Evolutionary conservation across 1,140 invertebrate genomes (phyloP).

Genomic region (Ephestia elutella): DNA sequence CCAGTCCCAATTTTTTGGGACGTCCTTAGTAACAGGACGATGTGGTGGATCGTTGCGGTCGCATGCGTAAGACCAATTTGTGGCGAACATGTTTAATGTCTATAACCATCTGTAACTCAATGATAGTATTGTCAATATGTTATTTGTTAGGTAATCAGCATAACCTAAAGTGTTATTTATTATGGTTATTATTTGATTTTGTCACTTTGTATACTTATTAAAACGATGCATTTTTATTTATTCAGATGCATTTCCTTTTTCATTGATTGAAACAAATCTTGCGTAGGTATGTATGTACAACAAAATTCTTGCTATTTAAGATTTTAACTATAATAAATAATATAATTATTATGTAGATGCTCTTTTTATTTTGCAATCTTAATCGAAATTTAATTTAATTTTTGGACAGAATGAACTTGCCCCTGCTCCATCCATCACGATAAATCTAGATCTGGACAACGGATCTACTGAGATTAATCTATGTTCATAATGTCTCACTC

Average conservation of each 20-base stretch:
- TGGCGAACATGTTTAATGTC: neutral
- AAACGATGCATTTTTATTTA: neutral
- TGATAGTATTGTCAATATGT: too few species aligned
- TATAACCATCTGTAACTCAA: too few species aligned
- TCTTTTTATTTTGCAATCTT: neutral
- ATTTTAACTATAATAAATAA: neutral
- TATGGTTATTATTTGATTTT: neutral
- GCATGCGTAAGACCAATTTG: too few species aligned
- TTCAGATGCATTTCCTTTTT: neutral
- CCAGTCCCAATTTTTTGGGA: too few species aligned
- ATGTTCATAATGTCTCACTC: too few species aligned
- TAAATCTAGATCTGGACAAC: too few species aligned
- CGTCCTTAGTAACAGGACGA: too few species aligned
- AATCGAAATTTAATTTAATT: neutral
- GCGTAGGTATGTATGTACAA: neutral
- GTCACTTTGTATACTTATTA: neutral
- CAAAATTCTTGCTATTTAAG: neutral
- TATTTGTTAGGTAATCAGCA: neutral
- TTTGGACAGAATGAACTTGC: too few species aligned
- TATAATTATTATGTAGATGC: neutral
- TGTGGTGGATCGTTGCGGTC: too few species aligned
- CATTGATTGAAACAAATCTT: neutral
- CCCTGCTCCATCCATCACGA: too few species aligned
- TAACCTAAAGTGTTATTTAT: neutral
- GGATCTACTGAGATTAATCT: too few species aligned